Evolutionary conservation across 2,113 vertebrate genomes (phyloP), one percentile per base, ranked within the genome.

Genomic region (Lasiurus borealis): DNA sequence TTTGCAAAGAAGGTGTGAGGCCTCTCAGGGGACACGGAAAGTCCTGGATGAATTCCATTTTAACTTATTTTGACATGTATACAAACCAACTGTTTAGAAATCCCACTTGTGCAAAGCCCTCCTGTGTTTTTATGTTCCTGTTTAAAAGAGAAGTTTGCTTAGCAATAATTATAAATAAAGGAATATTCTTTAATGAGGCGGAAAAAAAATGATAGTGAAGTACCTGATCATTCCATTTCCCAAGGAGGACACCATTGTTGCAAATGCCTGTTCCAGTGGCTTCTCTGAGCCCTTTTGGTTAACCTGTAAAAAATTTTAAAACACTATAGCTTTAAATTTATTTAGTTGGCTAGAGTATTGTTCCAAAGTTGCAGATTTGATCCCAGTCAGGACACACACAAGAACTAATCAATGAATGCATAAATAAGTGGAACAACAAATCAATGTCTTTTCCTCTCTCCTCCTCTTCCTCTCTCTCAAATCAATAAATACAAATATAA

Each of bases 211-310:
- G 44, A n/a, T 2, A 77, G 52, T 78, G 18, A 86, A 50, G 48
- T 98, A 99, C 99, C 98, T 99, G 98, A 99, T 98, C 99, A 99
- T 99, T 94, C 98, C 98, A 46, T 99, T 99, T 86, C 98, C 99
- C 98, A 99, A 95, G 91, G 96, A 98, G 89, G 98, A 98, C 69
- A 99, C 99, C 99, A 99, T 99, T 90, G 99, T 99, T 1, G 99
- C 98, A 97, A 99, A 99, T 0, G 98, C 98, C 95, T 99, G 98
- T 84, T 99, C 99, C 73, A 99, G 98, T 11, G 99, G 99, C 94
- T 99, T 99, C 96, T 99, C 99, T 80, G 99, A 99, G 48, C 99
- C 99, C 97, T 99, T 99, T 84, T 99, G 99, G 98, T 99, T 99
- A 50, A 99, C 98, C 99, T 99, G 96, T 5, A 88, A 97, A 93